A percentile compares a stretch with the other conserved stretches of the same genome.
phyloP scores from a whole-genome alignment of 2,113 vertebrate genomes.

The Stegostoma tigrinum region DNA sequence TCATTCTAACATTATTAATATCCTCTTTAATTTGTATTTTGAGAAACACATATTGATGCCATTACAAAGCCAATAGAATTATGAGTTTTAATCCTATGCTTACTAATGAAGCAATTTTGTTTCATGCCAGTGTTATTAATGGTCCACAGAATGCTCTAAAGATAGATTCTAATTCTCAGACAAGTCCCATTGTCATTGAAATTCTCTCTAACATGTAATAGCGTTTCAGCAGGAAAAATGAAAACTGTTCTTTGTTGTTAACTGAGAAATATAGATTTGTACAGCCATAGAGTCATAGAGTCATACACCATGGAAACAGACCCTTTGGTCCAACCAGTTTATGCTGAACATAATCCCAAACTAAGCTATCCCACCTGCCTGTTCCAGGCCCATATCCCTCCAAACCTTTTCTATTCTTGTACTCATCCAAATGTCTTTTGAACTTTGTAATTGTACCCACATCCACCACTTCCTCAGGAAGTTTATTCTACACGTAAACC shows the following conservation, averaged over 20 bases:
- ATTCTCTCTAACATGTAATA: not conserved
- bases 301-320: too few relatives aligned
- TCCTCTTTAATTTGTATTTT: not conserved
- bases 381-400: too few relatives aligned
- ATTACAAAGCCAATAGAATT: not conserved
- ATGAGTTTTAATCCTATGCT: not conserved
- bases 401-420: too few relatives aligned
- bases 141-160: not conserved
- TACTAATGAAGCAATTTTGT: not conserved
- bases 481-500: too few relatives aligned
- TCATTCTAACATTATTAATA: not conserved
- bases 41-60: not conserved
- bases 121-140: not conserved
- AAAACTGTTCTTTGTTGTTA: not conserved
- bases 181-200: not conserved
- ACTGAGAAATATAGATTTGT: not conserved
- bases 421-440: too few relatives aligned
- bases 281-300: not conserved
- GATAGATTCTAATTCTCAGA: not conserved
- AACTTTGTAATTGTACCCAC: too few relatives aligned
- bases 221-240: not conserved
- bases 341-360: too few relatives aligned
- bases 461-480: too few relatives aligned
- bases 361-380: too few relatives aligned
- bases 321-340: too few relatives aligned